Base-by-base conservation (phyloP, 2,113 vertebrate genomes). In the Motacilla alba region DNA sequence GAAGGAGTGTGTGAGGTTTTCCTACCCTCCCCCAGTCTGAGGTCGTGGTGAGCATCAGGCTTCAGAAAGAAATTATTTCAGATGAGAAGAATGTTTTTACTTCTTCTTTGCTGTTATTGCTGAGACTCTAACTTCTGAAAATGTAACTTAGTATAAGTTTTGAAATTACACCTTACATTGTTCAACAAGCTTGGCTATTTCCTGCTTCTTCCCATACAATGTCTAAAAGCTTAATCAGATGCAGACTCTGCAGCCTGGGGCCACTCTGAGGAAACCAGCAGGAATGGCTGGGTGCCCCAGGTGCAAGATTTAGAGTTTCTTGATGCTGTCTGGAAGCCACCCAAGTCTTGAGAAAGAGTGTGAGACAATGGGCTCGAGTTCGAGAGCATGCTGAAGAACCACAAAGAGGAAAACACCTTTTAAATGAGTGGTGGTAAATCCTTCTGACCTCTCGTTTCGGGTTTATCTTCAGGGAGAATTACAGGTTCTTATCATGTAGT, bases 401-500 rank as follows among this genome's bases (percentile, higher is more conserved):
- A 3, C 60, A 44, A 47, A 74, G 86, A 62, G 58, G 46, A 96
- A 92, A 73, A 72, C 0, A 2, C 86, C 23, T 39, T 77, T 46
- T 74, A 74, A 80, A 60, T 13, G 35, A 81, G 46, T 28, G 43
- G 43, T 90, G 55, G 39, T 80, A 90, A 96, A 93, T 59, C 39
- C 80, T 88, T 53, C 60, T 73, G 68, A 70, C 83, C 64, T 55
- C 47, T 28, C 2, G 5, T 52, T 31, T 86, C 1, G 6, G 27
- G 19, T 67, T 94, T 92, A 70, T 95, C 80, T 89, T 90, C 43
- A 56, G 85, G 60, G 55, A 83, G 68, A 74, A 43, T 50, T 93
- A 69, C 20, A 90, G 68, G 68, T 44, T 41, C 56, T 88, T 95
- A 59, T 33, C 1, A 1, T 21, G 23, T 43, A 37, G 60, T 46